Evolutionary conservation across 2,113 vertebrate species (phyloP), one percentile per base, ranked within the genome.

Genomic region (Rhinoptilus africanus): DNA sequence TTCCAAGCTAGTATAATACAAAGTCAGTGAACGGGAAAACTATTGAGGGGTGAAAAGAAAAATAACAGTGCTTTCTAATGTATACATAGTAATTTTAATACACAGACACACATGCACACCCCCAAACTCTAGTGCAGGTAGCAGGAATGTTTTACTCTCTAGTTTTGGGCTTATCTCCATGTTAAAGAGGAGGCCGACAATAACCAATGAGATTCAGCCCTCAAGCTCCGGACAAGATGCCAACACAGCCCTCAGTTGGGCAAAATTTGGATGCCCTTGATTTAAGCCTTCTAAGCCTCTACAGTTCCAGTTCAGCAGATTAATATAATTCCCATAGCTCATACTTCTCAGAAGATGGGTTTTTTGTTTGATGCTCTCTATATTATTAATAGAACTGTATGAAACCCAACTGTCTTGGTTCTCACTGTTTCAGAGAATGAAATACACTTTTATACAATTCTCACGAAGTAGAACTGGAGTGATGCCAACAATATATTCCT

Each of bases 201-300:
- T 39, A 91, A 93, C 72, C 97, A 94, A 37, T 24, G 81, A 91
- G 73, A 82, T 56, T 88, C 92, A 91, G 63, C 57, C 37, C 76
- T 68, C 73, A 47, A 82, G 91, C 93, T 91, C 69, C 4, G 50
- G 77, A 92, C 86, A 75, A 64, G 69, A 85, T 91, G 96, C 96
- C 96, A 97, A 26, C 41, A 68, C 45, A 95, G 71, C 23, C 85
- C 94, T 96, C 96, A 95, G 74, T 27, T 91, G 92, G 91, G 86
- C 66, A 92, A 96, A 96, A 96, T 93, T 97, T 97, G 97, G 94
- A 97, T 97, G 97, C 77, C 97, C 97, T 97, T 97, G 96, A 96
- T 94, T 97, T 97, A 95, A 95, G 97, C 97, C 85, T 95, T 92
- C 80, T 97, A 97, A 97, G 95, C 96, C 91, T 92, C 62, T 73